phyloP scores from a whole-genome alignment of 2,113 vertebrate genomes.

The Melanerpes formicivorus region DNA sequence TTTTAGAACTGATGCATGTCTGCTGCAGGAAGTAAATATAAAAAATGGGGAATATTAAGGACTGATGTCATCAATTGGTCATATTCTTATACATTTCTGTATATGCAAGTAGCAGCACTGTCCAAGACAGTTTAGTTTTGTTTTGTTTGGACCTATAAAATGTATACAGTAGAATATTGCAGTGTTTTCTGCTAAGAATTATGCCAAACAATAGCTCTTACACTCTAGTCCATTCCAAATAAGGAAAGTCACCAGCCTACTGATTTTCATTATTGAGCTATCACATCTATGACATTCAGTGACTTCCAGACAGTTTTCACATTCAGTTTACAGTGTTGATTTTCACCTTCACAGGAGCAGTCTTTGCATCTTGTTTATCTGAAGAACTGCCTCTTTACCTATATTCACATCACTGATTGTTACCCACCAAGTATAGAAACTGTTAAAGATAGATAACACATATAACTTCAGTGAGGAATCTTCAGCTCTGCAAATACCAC shows the following conservation, averaged over 20 bases:
- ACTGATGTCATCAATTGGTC: not conserved
- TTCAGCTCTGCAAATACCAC: not conserved
- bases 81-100: not conserved
- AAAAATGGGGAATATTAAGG: not conserved
- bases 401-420: not conserved
- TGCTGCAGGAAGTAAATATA: not conserved
- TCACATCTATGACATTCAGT: not conserved
- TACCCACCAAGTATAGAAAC: not conserved
- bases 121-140: not conserved
- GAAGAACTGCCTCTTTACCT: not conserved
- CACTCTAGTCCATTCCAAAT: not conserved
- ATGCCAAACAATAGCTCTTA: not conserved
- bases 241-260: not conserved
- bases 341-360: not conserved
- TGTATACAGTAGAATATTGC: not conserved
- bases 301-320: not conserved
- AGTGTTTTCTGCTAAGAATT: not conserved
- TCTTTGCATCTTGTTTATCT: not conserved
- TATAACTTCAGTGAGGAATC: not conserved
- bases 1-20: not conserved
- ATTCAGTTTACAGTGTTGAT: not conserved
- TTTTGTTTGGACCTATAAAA: not conserved
- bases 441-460: not conserved
- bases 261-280: not conserved
- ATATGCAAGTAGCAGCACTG: not conserved